Percentiles rank a stretch among this genome's conserved stretches.
Evolutionary conservation across 2,797 vertebrate species (phyloP).

Genomic region (Lindbergichthys nudifrons): DNA sequence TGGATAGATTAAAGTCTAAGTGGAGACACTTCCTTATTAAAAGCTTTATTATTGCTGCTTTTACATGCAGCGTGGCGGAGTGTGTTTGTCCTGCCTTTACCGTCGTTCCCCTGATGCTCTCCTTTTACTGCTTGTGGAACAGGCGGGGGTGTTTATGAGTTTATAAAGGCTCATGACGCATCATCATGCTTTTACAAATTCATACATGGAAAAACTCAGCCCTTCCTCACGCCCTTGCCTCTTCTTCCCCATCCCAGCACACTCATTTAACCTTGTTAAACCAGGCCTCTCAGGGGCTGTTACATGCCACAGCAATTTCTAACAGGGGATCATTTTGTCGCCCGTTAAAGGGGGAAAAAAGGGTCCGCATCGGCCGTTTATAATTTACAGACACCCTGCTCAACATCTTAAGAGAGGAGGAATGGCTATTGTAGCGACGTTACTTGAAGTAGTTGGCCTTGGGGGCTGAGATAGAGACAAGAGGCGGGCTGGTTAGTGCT

Average conservation of each 20-base stretch:
- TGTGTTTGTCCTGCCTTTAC: constrained; percentile 65
- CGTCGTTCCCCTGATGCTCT: constrained; percentile 52
- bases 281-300: constrained; percentile 67
- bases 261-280: constrained; percentile 84
- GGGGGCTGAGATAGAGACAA: constrained; percentile 45
- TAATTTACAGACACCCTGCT: constrained; percentile 64
- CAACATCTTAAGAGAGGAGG: constrained; percentile 46
- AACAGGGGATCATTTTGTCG: constrained; percentile 78
- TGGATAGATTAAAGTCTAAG: constrained; percentile 69
- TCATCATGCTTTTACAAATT: constrained; percentile 76
- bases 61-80: constrained; percentile 37
- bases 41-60: constrained; percentile 63
- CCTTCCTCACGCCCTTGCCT: constrained; percentile 17
- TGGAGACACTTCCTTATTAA: constrained; percentile 64
- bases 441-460: constrained; percentile 52
- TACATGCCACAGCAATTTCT: constrained; percentile 79
- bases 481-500: constrained; percentile 39
- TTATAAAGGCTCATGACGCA: constrained; percentile 74
- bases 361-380: constrained; percentile 61
- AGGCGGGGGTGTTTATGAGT: constrained; percentile 73
- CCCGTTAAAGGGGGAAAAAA: constrained; percentile 63
- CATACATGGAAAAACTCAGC: constrained; percentile 52
- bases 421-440: constrained; percentile 42
- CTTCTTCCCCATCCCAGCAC: constrained; percentile 58
- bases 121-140: constrained; percentile 68